phyloP scores from a whole-genome alignment of 2,797 vertebrate genomes.

The Podarcis lilfordi region DNA sequence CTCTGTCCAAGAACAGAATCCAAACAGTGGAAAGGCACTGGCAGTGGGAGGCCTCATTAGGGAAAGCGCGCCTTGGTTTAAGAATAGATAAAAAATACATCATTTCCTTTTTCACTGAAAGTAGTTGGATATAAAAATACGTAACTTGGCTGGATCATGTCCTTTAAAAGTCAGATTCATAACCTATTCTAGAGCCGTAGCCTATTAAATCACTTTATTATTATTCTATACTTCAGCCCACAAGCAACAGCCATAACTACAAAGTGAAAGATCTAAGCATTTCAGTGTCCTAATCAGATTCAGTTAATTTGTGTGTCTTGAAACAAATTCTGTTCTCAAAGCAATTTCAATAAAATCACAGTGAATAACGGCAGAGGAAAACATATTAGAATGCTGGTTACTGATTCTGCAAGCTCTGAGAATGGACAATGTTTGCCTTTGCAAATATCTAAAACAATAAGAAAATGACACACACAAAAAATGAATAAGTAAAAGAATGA shows the following conservation, averaged over 20 bases:
- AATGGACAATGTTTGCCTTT: background rate
- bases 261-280: background rate
- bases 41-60: too few species aligned
- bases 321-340: background rate
- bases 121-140: background rate
- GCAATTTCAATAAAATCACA: background rate
- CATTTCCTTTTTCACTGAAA: background rate
- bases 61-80: too few species aligned
- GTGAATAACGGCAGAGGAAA: background rate
- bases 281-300: background rate
- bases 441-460: background rate
- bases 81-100: background rate
- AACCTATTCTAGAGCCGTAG: background rate
- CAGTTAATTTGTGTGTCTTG: background rate
- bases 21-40: too few species aligned
- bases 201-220: background rate
- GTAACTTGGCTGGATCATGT: background rate
- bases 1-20: too few species aligned
- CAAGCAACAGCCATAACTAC: background rate
- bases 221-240: background rate
- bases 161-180: background rate
- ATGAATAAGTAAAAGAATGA: background rate
- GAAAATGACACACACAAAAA: background rate
- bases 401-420: background rate
- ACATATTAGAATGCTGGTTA: background rate